Percentiles rank a stretch among this genome's conserved stretches.
Conservation (phyloP, 2,888 invertebrate genomes). For the Orchesella flavescens region DNA sequence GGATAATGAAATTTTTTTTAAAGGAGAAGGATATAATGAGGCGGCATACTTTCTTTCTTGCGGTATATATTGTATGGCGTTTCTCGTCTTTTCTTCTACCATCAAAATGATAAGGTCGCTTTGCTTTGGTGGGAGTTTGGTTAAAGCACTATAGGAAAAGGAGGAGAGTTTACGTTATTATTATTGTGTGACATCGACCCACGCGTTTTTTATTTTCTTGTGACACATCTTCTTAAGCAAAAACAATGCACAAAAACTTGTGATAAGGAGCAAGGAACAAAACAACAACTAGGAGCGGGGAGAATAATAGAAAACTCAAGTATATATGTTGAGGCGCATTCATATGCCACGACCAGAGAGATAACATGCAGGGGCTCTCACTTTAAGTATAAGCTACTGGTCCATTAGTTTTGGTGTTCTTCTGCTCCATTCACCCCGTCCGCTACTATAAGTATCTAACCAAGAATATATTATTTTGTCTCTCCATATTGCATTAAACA, state of each 20-base stretch:
- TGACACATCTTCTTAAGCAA: conserved; percentile 23
- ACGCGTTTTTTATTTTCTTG: conserved; percentile 30
- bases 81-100: conserved; percentile 20
- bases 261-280: conserved; percentile 31
- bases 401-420: conserved; percentile 45
- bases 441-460: conserved; percentile 21
- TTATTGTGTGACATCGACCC: conserved; percentile 44
- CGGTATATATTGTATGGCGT: background rate
- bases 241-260: conserved; percentile 32
- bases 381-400: conserved; percentile 27
- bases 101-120: conserved; percentile 44
- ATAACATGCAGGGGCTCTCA: conserved; percentile 1
- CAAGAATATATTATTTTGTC: background rate
- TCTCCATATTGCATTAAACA: conserved; percentile 39
- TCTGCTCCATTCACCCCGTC: conserved; percentile 49
- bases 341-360: conserved; percentile 41
- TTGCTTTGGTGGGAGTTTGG: conserved; percentile 10
- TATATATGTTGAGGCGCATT: conserved; percentile 15
- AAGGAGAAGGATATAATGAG: conserved; percentile 28
- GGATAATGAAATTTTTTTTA: no score
- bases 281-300: conserved; percentile 1
- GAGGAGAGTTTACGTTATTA: conserved; percentile 15
- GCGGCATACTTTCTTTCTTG: background rate
- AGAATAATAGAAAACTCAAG: background rate
- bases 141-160: conserved; percentile 23